Conservation (phyloP, 2,797 vertebrate genomes). For the Tapirus indicus region DNA sequence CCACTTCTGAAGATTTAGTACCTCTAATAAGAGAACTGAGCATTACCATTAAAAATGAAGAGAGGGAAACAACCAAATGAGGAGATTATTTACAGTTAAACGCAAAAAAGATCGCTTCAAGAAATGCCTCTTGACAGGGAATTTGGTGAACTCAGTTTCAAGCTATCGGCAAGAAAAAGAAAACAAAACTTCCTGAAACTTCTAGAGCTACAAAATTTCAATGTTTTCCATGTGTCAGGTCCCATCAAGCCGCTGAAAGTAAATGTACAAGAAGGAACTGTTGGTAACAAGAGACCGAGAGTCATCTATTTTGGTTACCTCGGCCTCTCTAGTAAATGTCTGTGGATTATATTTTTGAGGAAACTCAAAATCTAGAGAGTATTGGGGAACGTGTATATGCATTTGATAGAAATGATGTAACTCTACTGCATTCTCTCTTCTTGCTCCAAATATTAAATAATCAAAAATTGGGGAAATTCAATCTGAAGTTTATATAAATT, state of each 20-base stretch:
- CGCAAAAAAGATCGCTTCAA: neutral
- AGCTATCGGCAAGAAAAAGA: neutral
- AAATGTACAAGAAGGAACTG: neutral
- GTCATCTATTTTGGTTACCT: neutral
- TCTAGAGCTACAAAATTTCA: neutral
- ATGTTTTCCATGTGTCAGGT: neutral
- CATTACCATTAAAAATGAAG: neutral
- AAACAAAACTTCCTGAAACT: neutral
- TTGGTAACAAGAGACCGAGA: neutral
- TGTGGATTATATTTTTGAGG: neutral
- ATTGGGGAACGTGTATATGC: neutral
- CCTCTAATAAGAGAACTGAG: neutral
- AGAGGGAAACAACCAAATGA: neutral
- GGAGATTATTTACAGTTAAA: neutral
- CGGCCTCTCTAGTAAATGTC: neutral
- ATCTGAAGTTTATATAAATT: neutral
- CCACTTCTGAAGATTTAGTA: neutral
- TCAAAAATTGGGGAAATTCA: constrained; percentile 28
- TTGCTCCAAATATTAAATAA: constrained; percentile 53
- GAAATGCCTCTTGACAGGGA: neutral
- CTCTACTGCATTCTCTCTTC: neutral
- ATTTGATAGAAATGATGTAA: constrained; percentile 21
- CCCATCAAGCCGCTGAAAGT: neutral
- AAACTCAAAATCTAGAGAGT: neutral
- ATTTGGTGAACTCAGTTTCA: neutral